phyloP scores from a whole-genome alignment of 2,113 vertebrate genomes.

The Neopipo cinnamomea region DNA sequence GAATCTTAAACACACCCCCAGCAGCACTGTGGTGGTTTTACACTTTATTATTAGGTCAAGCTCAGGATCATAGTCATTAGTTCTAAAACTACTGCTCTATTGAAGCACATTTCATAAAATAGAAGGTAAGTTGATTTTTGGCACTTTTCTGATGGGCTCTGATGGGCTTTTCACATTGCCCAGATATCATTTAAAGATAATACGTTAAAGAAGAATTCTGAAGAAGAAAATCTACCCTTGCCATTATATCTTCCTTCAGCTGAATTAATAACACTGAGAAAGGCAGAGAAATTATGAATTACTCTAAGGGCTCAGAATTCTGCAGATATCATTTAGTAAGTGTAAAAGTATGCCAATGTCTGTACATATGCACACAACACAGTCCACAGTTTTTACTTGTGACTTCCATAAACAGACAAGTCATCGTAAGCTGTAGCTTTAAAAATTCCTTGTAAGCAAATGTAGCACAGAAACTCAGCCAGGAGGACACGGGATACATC shows the following conservation, averaged over 20 bases:
- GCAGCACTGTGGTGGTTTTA: background rate
- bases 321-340: background rate
- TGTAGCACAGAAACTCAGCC: background rate
- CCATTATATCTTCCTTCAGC: background rate
- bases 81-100: background rate
- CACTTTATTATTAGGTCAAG: background rate
- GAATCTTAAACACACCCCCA: background rate
- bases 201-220: background rate
- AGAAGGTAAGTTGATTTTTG: background rate
- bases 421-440: background rate
- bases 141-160: background rate
- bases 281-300: background rate
- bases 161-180: background rate
- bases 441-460: background rate
- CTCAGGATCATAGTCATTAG: background rate
- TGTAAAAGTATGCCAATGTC: background rate
- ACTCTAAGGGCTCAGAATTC: background rate
- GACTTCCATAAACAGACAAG: background rate
- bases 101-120: background rate
- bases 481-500: background rate
- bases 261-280: background rate
- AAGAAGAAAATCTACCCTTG: background rate
- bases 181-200: background rate
- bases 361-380: background rate
- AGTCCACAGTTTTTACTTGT: background rate